Base-by-base conservation (phyloP, 2,888 invertebrate genomes). In the Helicoverpa assulta region DNA sequence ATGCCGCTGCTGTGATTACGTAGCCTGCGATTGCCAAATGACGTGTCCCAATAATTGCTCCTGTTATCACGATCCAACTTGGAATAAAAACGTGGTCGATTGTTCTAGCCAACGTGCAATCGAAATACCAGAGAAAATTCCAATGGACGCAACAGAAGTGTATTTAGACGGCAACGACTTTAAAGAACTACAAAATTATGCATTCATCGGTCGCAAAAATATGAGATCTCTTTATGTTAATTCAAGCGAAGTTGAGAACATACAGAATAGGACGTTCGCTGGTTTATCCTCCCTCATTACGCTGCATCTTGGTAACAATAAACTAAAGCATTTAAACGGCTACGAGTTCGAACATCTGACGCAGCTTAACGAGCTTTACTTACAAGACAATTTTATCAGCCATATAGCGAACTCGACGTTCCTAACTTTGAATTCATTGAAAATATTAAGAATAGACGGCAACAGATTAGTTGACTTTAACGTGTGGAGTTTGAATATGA, bases 11-110 rank as follows among this genome's bases (percentile, higher is more conserved):
- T 99, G 99, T 91, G 99, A 99, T 90, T 99, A 98, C 91, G 98
- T 98, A 88, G 98, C 98, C 52, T 99, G 99, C 90, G 99, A 99
- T 94, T 99, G 99, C 94, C 98, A 99, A 96, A 98, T 99, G 98
- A 98, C 98, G 73, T 99, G 99, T 88, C 99, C 99, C 10, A 97
- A 97, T 85, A 98, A 98, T 90, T 99, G 99, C 93, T 97, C 98
- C 80, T 99, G 99, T 92, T 99, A 98, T 94, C 98, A 99, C 91
- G 99, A 99, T 91, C 98, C 98, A 86, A 98, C 98, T 63, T 99
- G 99, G 98, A 97, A 98, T 84, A 98, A 98, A 69, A 99, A 98
- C 92, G 98, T 98, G 19, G 98, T 99, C 54, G 99, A 99, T 91
- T 99, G 99, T 93, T 98, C 98, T 78, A 97, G 97, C 53, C 97